Conservation (phyloP, 2,113 vertebrate genomes). For the Propithecus coquereli region DNA sequence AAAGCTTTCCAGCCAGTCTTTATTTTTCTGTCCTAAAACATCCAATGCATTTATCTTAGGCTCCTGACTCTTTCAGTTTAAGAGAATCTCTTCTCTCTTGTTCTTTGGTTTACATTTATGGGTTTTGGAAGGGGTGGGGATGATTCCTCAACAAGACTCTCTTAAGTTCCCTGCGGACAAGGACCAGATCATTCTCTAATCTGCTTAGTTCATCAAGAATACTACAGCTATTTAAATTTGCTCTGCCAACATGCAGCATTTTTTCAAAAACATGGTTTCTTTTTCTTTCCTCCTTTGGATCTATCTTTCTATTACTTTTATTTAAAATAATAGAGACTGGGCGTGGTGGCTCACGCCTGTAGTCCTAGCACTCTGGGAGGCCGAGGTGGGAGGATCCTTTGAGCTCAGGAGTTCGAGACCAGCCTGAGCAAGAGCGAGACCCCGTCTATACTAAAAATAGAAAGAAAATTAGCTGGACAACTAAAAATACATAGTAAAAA, state of each 20-base stretch:
- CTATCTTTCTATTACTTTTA: neutral
- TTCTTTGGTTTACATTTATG: neutral
- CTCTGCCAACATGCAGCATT: neutral
- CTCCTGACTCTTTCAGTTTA: neutral
- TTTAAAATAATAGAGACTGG: no score
- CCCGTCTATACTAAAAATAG: no score
- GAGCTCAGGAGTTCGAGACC: no score
- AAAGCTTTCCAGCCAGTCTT: neutral
- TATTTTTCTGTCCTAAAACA: constrained; percentile 5
- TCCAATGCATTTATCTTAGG: neutral
- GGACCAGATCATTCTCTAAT: neutral
- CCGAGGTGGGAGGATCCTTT: no score
- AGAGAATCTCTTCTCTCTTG: neutral
- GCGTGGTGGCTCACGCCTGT: no score
- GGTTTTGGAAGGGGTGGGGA: neutral
- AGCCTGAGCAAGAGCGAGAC: no score
- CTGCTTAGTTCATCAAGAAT: neutral
- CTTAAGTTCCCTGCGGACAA: neutral
- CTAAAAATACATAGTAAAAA: no score
- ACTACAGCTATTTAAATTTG: neutral
- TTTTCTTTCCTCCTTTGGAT: neutral
- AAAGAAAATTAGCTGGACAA: no score
- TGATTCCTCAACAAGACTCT: neutral
- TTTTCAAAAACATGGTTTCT: neutral
- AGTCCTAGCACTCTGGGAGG: no score